Evolutionary conservation across 1,140 invertebrate genomes (phyloP), one percentile per base, ranked within the genome.

Genomic region (Trichoplusia ni): DNA sequence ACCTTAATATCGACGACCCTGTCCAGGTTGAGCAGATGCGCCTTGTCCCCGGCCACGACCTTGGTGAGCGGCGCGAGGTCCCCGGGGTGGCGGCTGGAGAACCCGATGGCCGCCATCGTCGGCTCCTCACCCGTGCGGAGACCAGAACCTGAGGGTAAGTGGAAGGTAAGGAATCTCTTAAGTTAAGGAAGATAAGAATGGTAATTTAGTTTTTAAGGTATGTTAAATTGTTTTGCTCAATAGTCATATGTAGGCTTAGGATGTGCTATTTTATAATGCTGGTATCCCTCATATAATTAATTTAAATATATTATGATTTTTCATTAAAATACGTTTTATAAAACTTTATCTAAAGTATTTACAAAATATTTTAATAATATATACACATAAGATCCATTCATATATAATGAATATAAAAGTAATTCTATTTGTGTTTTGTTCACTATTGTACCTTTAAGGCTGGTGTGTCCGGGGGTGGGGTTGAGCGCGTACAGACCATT

Each of bases 401-500:
- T 35, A 4, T 5, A 9, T 42, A 16, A 9, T 8, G 2, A 9
- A 0, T 44, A 18, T 0, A 14, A 16, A 1, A 14, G 14, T 0
- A n/a, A 46, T 11, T 21, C 2, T 1, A 23, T 0, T 13, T 49
- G n/a, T n/a, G n/a, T 16, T 7, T 31, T 27, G 1, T 6, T 9
- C 8, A 2, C 6, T 14, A 14, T 4, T 23, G 37, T 68, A 89
- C 90, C 90, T 73, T 90, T 88, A 62, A 92, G 81, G 46, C 91
- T 92, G 2, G 92, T 89, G 9, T 89, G 80, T 84, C 95, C 95
- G 71, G 93, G 92, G 5, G 96, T 96, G 2, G 97, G 95, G 82
- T 99, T 98, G 69, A 98, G 94, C 1, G 97, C 98, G 90, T 96
- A 99, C 42, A 99, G 91, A 31, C 98, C 98, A 91, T 97, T 98